Conservation (phyloP, 2,797 vertebrate genomes). For the Girardinus metallicus region DNA sequence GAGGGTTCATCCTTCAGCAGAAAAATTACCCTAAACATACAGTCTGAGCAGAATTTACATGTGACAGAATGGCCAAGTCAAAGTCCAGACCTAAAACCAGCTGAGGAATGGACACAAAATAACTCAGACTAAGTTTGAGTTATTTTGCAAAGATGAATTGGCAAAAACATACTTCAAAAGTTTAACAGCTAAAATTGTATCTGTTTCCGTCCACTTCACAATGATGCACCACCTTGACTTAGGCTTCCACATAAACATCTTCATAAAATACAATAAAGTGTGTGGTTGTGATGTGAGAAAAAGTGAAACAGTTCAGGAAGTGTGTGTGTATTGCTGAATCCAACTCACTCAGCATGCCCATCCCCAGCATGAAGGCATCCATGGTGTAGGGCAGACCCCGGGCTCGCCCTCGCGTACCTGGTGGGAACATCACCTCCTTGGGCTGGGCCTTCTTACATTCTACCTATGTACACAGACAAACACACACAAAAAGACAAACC, state of each 20-base stretch:
- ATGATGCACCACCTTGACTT: neutral
- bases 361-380: slow-evolving; percentile 97
- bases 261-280: neutral
- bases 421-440: slow-evolving; percentile 99
- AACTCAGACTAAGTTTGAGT: neutral
- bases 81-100: neutral
- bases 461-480: slow-evolving; percentile 86
- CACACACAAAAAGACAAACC: slow-evolving; percentile 53
- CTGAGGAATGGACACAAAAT: neutral
- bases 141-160: neutral
- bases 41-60: neutral
- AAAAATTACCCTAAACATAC: neutral
- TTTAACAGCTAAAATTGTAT: neutral
- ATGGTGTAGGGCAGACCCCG: slow-evolving; percentile 95
- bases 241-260: neutral
- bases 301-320: neutral
- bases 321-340: neutral
- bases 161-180: neutral
- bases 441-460: slow-evolving; percentile 99
- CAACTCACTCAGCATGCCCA: slow-evolving; percentile 97
- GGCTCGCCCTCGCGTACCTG: slow-evolving; percentile 93
- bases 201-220: neutral
- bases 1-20: neutral
- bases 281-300: neutral
- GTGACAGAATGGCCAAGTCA: neutral